Conservation (phyloP, 2,797 vertebrate species). For the Galagoides demidoff region DNA sequence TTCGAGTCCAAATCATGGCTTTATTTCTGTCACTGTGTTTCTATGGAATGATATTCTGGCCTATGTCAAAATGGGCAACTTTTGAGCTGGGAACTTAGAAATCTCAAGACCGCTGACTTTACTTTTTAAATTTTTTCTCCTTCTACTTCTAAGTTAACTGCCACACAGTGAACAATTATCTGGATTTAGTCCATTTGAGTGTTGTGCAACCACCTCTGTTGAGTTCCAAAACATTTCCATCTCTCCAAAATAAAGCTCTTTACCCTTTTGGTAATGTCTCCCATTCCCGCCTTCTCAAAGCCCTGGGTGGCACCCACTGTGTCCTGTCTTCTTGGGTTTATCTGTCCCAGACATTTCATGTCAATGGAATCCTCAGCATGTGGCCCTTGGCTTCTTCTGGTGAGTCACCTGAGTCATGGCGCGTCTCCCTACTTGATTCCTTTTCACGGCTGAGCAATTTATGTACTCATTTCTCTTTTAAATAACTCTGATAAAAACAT, state of each 20-base stretch:
- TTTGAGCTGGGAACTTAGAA: background rate
- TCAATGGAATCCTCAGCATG: background rate
- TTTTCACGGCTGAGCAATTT: background rate
- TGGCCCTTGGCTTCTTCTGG: background rate
- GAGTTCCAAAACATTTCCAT: background rate
- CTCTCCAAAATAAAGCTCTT: background rate
- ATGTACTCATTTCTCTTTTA: background rate
- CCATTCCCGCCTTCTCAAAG: background rate
- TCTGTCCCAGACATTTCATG: background rate
- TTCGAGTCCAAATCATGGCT: background rate
- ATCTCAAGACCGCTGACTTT: background rate
- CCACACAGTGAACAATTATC: background rate
- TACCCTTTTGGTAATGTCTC: background rate
- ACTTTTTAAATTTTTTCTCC: background rate
- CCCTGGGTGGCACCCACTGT: background rate
- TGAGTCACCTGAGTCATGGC: background rate
- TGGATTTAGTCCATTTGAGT: background rate
- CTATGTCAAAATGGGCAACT: background rate
- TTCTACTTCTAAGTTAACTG: background rate
- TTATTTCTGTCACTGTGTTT: background rate
- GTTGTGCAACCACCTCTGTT: too few species aligned
- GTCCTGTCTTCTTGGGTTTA: background rate
- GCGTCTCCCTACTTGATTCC: background rate
- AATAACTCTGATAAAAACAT: background rate
- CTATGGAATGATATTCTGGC: background rate